Evolutionary conservation across 2,113 vertebrate species (phyloP).

Genomic region (rat (Rattus norvegicus)): GRCr8 NC_086023.1:86024001-86024500

Average conservation of each 20-base stretch:
- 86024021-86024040: slow-evolving; percentile 49
- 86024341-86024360: slow-evolving; percentile 47
- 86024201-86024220: background rate
- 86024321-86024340: slow-evolving; percentile 49
- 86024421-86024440: slow-evolving; percentile 55
- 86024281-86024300: slow-evolving; percentile 47
- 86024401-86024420: slow-evolving; percentile 58
- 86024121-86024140: background rate
- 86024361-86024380: slow-evolving; percentile 57
- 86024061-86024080: background rate
- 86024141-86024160: background rate
- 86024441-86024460: slow-evolving; percentile 63
- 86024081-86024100: slow-evolving; percentile 27
- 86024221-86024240: slow-evolving; percentile 1
- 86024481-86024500: slow-evolving; percentile 64
- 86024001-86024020: background rate
- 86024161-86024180: background rate
- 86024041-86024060: background rate
- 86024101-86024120: background rate
- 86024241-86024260: background rate
- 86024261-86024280: slow-evolving; percentile 40
- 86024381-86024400: slow-evolving; percentile 68
- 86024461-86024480: slow-evolving; percentile 59
- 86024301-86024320: background rate
- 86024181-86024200: slow-evolving; percentile 37